phyloP scores from a whole-genome alignment of 2,888 invertebrate genomes.

The Lagria hirta region DNA sequence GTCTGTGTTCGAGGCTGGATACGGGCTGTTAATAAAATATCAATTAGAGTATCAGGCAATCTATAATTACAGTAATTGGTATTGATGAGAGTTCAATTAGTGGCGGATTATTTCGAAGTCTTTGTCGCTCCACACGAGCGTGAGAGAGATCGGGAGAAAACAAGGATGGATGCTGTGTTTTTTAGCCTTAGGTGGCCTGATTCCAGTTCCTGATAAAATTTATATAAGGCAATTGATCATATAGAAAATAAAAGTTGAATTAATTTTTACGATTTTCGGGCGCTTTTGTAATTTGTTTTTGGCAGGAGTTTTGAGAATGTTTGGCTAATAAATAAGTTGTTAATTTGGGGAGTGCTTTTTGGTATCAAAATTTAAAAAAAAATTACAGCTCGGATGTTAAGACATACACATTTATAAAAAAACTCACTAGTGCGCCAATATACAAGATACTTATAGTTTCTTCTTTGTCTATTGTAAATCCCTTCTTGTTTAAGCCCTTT shows the following conservation, averaged over 20 bases:
- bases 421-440: too few relatives aligned
- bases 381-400: too few relatives aligned
- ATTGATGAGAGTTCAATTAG: conserved; percentile 44
- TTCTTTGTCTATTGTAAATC: too few relatives aligned
- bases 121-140: neutral
- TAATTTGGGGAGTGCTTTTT: conserved; percentile 10
- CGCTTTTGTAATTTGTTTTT: conserved; percentile 8
- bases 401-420: too few relatives aligned
- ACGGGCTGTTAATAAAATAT: conserved; percentile 45
- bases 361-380: too few relatives aligned
- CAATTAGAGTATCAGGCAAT: conserved; percentile 43
- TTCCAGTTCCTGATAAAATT: conserved; percentile 15
- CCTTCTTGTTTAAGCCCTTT: too few relatives aligned
- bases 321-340: conserved; percentile 14
- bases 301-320: conserved; percentile 11
- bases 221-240: conserved; percentile 16
- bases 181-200: conserved; percentile 7
- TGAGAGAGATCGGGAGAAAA: conserved; percentile 2
- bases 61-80: conserved; percentile 46
- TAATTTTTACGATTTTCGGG: conserved; percentile 16
- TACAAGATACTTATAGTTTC: too few relatives aligned
- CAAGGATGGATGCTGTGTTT: conserved; percentile 11
- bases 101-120: conserved; percentile 12
- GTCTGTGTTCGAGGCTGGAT: conserved; percentile 20
- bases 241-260: conserved; percentile 16